A percentile compares a stretch with the other conserved stretches of the same genome.
These are phyloP conservation scores for Passerina amoena DNA, from an alignment of 2,113 vertebrate genomes.

Conservation along the genomic window DNA sequence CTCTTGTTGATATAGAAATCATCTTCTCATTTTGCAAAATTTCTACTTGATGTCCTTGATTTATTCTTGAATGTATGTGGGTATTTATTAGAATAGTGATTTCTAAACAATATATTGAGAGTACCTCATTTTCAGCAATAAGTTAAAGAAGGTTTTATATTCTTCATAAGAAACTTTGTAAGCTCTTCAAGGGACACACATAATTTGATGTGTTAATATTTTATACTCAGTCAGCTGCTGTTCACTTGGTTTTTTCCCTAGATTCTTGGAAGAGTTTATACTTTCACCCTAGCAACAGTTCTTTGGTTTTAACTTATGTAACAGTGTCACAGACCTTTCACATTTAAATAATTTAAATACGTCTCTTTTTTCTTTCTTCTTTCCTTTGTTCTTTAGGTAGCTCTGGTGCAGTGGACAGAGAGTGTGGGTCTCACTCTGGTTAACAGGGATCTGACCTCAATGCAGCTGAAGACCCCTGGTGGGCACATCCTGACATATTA, in stretches of 20 bases:
- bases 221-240: background rate
- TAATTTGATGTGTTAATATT: background rate
- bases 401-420: constrained; percentile 94
- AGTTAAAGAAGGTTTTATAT: background rate
- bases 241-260: background rate
- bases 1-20: background rate
- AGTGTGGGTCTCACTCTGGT: constrained; percentile 94
- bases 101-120: background rate
- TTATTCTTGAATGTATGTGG: background rate
- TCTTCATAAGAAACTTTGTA: background rate
- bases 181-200: background rate
- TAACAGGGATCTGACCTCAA: constrained; percentile 89
- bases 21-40: background rate
- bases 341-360: background rate
- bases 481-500: constrained; percentile 91
- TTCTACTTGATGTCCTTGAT: background rate
- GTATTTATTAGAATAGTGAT: background rate
- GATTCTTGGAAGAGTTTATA: background rate
- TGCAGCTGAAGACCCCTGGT: constrained; percentile 91
- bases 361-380: background rate
- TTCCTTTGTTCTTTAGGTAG: constrained; percentile 75
- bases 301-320: background rate
- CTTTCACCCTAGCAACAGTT: background rate
- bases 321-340: background rate
- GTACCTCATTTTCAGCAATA: background rate